Evolutionary conservation across 2,797 vertebrate genomes (phyloP).

Genomic region (Sylvia borin): DNA sequence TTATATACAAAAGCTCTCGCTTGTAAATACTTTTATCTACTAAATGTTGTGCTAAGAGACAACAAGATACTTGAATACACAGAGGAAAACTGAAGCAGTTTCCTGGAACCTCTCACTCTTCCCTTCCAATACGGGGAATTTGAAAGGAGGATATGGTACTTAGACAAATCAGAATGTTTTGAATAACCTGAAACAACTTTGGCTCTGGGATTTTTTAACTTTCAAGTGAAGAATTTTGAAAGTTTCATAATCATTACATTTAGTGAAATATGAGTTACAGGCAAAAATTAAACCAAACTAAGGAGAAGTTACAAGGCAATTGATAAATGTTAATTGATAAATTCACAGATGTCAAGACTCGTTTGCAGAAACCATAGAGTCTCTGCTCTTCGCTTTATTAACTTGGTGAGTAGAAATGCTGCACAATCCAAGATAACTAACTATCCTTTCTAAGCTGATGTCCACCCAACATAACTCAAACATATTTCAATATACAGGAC

Average conservation of each 20-base stretch:
- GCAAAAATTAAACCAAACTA: neutral
- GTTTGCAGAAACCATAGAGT: neutral
- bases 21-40: neutral
- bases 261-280: neutral
- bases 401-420: neutral
- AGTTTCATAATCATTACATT: neutral
- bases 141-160: neutral
- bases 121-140: accelerated
- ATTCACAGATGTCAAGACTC: neutral
- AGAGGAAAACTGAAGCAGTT: neutral
- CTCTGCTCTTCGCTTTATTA: neutral
- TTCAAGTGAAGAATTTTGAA: neutral
- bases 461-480: neutral
- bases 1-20: neutral
- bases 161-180: neutral
- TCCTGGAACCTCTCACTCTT: neutral
- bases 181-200: neutral
- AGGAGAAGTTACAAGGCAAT: neutral
- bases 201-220: neutral
- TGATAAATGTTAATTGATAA: neutral
- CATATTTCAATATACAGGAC: neutral
- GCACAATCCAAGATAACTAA: neutral
- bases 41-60: neutral
- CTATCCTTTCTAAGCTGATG: neutral
- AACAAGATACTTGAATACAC: neutral